Percentiles rank a stretch among this genome's conserved stretches.
Evolutionary conservation across 2,113 vertebrate species (phyloP).

Genomic region (Tauraco erythrolophus): DNA sequence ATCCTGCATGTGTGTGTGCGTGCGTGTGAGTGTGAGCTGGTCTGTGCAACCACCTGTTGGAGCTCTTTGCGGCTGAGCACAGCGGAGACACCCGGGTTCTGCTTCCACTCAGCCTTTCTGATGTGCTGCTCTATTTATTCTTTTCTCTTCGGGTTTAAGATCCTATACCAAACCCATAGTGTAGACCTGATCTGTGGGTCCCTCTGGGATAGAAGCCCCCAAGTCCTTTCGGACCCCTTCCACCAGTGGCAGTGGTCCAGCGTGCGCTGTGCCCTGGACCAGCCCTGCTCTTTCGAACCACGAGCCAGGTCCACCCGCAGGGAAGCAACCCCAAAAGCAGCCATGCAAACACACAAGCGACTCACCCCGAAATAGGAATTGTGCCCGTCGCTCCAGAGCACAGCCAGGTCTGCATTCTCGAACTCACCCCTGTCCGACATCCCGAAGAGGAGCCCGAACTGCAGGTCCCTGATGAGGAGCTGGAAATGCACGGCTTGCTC

Average conservation of each 20-base stretch:
- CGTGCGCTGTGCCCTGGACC: fast-evolving
- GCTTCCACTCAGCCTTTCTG: neutral
- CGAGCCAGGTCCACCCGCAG: fast-evolving
- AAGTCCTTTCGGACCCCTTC: neutral
- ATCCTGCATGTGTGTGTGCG: neutral
- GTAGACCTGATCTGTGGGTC: too few relatives aligned
- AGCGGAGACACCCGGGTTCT: neutral
- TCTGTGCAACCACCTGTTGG: neutral
- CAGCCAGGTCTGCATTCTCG: constrained; percentile 85
- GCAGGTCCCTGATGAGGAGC: constrained; percentile 75
- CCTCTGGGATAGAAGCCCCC: neutral
- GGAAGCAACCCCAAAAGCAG: neutral
- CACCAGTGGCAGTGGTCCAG: fast-evolving
- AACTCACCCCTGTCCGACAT: constrained; percentile 92
- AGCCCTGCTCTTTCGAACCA: neutral
- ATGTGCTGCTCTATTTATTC: neutral
- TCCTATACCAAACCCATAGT: fast-evolving
- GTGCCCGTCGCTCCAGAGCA: constrained; percentile 87
- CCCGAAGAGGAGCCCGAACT: constrained; percentile 86
- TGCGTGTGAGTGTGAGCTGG: neutral
- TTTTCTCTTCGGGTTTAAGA: neutral
- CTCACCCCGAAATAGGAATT: constrained; percentile 90
- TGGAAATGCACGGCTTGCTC: constrained; percentile 82
- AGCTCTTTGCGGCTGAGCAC: neutral
- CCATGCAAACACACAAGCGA: fast-evolving